Evolutionary conservation across 2,113 vertebrate species (phyloP), one percentile per base, ranked within the genome.

Genomic region (Heliornis fulica): DNA sequence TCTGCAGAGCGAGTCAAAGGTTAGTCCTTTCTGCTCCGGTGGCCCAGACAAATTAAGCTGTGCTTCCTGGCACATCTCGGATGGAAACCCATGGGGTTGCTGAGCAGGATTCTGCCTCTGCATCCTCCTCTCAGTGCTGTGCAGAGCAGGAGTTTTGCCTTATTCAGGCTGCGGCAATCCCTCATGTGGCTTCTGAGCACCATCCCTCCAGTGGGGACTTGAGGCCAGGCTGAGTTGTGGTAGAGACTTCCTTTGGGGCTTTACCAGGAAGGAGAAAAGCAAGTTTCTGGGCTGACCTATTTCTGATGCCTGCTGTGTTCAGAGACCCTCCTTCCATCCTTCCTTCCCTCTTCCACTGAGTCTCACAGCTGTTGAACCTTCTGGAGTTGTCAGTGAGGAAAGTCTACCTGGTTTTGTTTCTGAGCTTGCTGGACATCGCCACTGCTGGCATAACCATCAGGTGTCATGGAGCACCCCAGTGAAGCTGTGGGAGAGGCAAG

Each of bases 151-250:
- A 74, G 5, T 0, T 0, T 21, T 50, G 57, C 16, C 3, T 66
- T 36, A 4, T 2, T 26, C 13, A 43, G 60, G 14, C 12, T 18
- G 4, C 32, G 5, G 10, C 31, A 70, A 20, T 50, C 18, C 22
- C 38, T 81, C 0, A 0, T 0, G 0, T 32, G 34, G 23, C 46
- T 84, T 13, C 81, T 66, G 60, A 46, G 8, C 50, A 45, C 0
- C 0, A 8, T 65, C 9, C 21, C 31, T 64, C 38, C 5, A 2
- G 25, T 4, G 12, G 53, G 32, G 34, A 60, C 15, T 0, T 75
- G 32, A 15, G 26, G 34, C 10, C 51, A 46, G 48, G 6, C 43
- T 34, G n/a, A 4, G 2, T 20, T 2, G 0, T 43, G 54, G 7
- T 65, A 50, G 13, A 7, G 2, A 50, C 59, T 19, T 74, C 50